Percentiles rank a stretch among this genome's conserved stretches.
Conservation (phyloP, 2,113 vertebrate genomes). For the Cariama cristata region DNA sequence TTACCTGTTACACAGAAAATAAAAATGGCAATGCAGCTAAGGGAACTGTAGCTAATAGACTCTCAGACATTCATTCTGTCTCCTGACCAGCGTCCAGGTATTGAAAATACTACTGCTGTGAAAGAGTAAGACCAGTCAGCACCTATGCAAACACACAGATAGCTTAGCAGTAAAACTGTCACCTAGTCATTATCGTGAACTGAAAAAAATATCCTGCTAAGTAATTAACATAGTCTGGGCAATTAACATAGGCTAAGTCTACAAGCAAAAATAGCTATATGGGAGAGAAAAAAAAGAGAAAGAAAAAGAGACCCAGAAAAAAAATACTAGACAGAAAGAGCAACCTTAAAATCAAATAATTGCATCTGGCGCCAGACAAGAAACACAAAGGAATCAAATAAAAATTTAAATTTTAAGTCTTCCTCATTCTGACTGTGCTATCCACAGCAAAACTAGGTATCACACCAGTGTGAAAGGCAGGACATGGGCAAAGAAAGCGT, state of each 20-base stretch:
- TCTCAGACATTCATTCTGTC: not conserved
- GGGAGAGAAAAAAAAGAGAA: not conserved
- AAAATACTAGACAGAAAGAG: not conserved
- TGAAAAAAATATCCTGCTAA: constrained; percentile 1
- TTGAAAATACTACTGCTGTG: constrained; percentile 9
- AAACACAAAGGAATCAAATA: not conserved
- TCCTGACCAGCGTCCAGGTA: constrained; percentile 17
- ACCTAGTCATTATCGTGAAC: not conserved
- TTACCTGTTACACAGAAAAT: constrained; percentile 15
- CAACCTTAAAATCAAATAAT: not conserved
- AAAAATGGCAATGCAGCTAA: constrained; percentile 19
- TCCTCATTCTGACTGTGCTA: not conserved
- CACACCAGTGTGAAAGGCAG: not conserved
- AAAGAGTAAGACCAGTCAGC: constrained; percentile 31
- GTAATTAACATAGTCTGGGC: constrained; percentile 17
- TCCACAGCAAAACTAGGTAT: not conserved
- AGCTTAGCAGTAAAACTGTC: constrained; percentile 23
- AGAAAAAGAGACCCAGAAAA: not conserved
- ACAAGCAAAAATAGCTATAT: not conserved
- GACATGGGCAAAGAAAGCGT: not conserved
- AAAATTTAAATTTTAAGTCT: not conserved
- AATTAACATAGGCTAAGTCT: constrained; percentile 21
- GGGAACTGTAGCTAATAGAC: not conserved
- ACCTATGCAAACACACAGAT: constrained; percentile 25
- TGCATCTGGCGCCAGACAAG: not conserved